Base-by-base conservation (phyloP, 2,113 vertebrate genomes). In the Chaetops frenatus region DNA sequence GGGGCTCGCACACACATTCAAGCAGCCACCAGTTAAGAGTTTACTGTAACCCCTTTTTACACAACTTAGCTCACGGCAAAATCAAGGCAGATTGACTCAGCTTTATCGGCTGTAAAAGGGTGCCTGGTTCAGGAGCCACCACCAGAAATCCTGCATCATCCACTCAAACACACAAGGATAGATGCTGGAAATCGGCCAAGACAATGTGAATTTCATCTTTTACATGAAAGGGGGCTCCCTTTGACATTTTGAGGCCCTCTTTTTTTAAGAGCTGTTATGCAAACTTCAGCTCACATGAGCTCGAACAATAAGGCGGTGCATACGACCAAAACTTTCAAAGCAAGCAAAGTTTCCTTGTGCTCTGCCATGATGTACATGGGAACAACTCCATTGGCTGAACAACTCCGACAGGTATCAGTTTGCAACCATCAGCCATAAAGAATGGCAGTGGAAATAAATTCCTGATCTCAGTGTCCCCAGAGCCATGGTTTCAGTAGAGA, bases 201-300 rank as follows among this genome's bases (percentile, higher is more conserved):
- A 38, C 73, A 66, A 78, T 4, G 19, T 54, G 82, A 88, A 94
- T 96, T 93, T 94, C 94, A 90, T 93, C 94, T 93, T 54, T 24
- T 10, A 91, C 96, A 93, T 92, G 87, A 91, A 95, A 95, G 84
- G 84, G 94, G 91, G 64, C 83, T 93, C 88, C 90, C 84, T 95
- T 57, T 71, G 88, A 94, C 93, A 76, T 92, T 89, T 50, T 28
- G 81, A 91, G 91, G 93, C 93, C 84, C 81, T 42, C 61, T 81
- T 95, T 69, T 69, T 92, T 91, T 2, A 73, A 81, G 40, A 67
- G 70, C 81, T 79, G 69, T n/a, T 79, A 38, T 31, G 45, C 84
- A 89, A 96, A 95, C 78, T 61, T 65, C 1, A 2, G 71, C 66
- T 94, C 47, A 20, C 62, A 31, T 35, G 90, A 92, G 40, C 66